These are phyloP conservation scores for Hypsopygia costalis DNA, from an alignment of 2,888 invertebrate species.

Conservation along the genomic window DNA sequence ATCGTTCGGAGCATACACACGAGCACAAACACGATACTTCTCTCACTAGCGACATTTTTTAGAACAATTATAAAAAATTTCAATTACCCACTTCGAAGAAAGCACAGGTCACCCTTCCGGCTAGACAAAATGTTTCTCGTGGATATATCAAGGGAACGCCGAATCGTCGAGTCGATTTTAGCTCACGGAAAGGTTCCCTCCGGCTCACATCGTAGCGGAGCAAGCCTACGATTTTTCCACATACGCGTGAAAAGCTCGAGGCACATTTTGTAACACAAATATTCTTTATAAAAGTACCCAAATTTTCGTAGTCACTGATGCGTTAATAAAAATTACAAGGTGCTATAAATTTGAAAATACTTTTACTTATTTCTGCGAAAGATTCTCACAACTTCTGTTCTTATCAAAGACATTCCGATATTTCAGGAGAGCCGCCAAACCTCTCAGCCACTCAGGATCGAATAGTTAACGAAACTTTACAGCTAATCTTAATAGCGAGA, in stretches of 20 bases:
- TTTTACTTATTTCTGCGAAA: slow-evolving; percentile 5
- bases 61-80: slow-evolving; percentile 2
- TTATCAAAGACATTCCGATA: slow-evolving; percentile 1
- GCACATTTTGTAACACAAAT: background rate
- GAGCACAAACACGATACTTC: background rate
- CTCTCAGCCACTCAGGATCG: slow-evolving; percentile 3
- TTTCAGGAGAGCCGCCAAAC: background rate
- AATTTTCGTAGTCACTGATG: slow-evolving; percentile 4
- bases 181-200: background rate
- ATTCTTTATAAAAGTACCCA: slow-evolving; percentile 6
- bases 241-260: background rate
- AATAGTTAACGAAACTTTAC: slow-evolving; percentile 18
- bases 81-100: slow-evolving; percentile 1
- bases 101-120: background rate
- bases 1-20: background rate
- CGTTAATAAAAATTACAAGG: slow-evolving; percentile 7
- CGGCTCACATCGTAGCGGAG: background rate
- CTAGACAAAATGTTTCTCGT: no score
- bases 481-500: slow-evolving; percentile 50
- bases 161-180: background rate
- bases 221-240: background rate
- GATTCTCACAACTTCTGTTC: slow-evolving; percentile 8
- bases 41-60: background rate
- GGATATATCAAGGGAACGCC: background rate
- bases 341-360: slow-evolving; percentile 8